Base-by-base conservation (phyloP, 1,140 invertebrate genomes). In the Venturia canescens region DNA sequence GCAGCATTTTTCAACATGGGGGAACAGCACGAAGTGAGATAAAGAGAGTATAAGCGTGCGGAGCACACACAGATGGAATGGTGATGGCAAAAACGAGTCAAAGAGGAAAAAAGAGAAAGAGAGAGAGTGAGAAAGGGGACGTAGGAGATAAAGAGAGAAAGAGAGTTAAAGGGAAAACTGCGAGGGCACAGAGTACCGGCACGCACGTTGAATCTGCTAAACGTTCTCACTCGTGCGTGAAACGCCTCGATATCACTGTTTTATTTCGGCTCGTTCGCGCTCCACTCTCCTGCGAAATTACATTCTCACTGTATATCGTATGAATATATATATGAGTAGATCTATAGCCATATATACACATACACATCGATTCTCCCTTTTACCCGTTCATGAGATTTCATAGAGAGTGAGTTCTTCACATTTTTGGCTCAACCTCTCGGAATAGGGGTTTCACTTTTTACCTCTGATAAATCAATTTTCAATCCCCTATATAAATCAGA, bases 201-300 rank as follows among this genome's bases (percentile, higher is more conserved):
- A 89, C 88, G 89, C 87, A 89, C 87, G 88, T 87, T 92, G 91
- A 92, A 92, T 92, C 89, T 88, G 90, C 89, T 92, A 92, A 92
- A 91, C 90, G 91, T 84, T 92, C 85, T 85, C 89, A 86, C 89
- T 91, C 91, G 91, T 92, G 91, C 91, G 90, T 92, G 91, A 92
- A 92, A 92, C 91, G 90, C 91, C 87, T 91, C 88, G 90, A 91
- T 92, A 92, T 92, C 88, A 90, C 90, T 89, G 91, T 92, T 91
- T 91, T 90, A 92, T 91, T 91, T 91, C 88, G 84, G 82, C 86
- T 87, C 86, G 88, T 86, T 90, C 86, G 81, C 82, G 60, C 76
- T 81, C 69, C 83, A 67, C 79, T 82, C 80, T 82, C 38, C 53
- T 63, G 76, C 44, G 60, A 83, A 85, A 82, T 85, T 83, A 74